Percentiles rank a stretch among this genome's conserved stretches.
Evolutionary conservation across 2,797 vertebrate species (phyloP).

Genomic region (Gephyroberyx darwinii): DNA sequence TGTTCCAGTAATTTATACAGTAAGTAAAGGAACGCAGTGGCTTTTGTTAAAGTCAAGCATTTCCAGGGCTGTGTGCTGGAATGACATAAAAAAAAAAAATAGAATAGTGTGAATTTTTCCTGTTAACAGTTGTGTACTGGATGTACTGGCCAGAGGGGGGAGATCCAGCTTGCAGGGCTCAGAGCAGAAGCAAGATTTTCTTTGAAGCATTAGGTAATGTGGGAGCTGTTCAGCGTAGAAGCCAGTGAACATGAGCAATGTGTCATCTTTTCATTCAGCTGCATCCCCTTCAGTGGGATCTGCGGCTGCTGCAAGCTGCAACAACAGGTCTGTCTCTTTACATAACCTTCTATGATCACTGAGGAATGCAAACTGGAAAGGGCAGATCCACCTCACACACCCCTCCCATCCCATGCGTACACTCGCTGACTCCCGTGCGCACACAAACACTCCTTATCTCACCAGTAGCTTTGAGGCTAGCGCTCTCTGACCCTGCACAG

Average conservation of each 20-base stretch:
- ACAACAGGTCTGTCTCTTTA: slow-evolving; percentile 85
- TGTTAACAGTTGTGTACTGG: slow-evolving; percentile 38
- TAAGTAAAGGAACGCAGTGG: slow-evolving; percentile 4
- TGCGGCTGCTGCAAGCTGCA: slow-evolving; percentile 69
- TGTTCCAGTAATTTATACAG: slow-evolving; percentile 12
- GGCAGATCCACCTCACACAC: slow-evolving; percentile 80
- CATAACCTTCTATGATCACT: slow-evolving; percentile 82
- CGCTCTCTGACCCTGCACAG: slow-evolving; percentile 72
- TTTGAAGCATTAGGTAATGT: slow-evolving; percentile 13
- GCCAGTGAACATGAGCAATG: neutral
- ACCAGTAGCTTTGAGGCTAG: slow-evolving; percentile 81
- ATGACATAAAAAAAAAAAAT: neutral
- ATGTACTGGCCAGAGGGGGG: slow-evolving; percentile 44
- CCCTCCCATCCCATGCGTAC: slow-evolving; percentile 65
- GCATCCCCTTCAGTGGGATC: slow-evolving; percentile 73
- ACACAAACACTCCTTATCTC: slow-evolving; percentile 77
- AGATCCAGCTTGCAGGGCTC: slow-evolving; percentile 53
- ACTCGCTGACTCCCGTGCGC: slow-evolving; percentile 61
- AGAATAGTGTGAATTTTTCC: slow-evolving; percentile 16
- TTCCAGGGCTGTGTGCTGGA: slow-evolving; percentile 19
- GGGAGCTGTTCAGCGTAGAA: slow-evolving; percentile 40
- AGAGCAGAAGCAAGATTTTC: slow-evolving; percentile 49
- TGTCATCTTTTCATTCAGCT: slow-evolving; percentile 52
- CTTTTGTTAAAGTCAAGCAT: slow-evolving; percentile 10
- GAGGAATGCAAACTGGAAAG: slow-evolving; percentile 88